A percentile compares a stretch with the other conserved stretches of the same genome.
Conservation (phyloP, 2,113 vertebrate genomes). For the Chionomys nivalis region DNA sequence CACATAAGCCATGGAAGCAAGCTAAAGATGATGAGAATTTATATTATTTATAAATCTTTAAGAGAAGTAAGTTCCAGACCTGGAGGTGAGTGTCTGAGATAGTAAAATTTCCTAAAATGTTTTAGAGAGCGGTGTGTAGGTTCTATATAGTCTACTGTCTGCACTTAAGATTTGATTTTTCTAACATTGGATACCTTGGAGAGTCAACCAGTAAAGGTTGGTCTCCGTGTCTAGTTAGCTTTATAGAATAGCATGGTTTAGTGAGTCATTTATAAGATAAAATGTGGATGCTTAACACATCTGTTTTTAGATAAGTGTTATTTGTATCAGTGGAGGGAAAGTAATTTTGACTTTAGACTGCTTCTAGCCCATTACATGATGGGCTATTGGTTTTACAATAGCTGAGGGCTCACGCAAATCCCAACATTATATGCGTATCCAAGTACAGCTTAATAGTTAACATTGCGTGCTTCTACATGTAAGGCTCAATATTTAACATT, state of each 20-base stretch:
- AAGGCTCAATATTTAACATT: not conserved
- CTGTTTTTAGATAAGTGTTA: not conserved
- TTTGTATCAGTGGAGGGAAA: not conserved
- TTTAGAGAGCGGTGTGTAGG: rapidly evolving
- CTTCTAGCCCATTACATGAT: not conserved
- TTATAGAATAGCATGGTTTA: not conserved
- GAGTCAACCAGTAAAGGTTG: not conserved
- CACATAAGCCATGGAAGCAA: not conserved
- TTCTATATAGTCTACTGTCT: not conserved
- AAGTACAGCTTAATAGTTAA: not conserved
- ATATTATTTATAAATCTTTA: not conserved
- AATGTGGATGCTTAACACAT: not conserved
- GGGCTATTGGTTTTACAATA: not conserved
- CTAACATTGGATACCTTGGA: not conserved
- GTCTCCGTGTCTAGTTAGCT: not conserved
- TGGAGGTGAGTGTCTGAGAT: not conserved
- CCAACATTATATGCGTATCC: not conserved
- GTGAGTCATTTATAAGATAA: not conserved
- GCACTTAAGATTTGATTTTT: not conserved
- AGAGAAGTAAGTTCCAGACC: not conserved
- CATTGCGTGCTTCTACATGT: not conserved
- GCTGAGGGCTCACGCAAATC: not conserved
- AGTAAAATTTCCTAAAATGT: not conserved
- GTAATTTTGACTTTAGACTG: not conserved
- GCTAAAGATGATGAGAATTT: not conserved